Evolutionary conservation across 2,797 vertebrate species (phyloP).

Genomic region (Mycteria americana): DNA sequence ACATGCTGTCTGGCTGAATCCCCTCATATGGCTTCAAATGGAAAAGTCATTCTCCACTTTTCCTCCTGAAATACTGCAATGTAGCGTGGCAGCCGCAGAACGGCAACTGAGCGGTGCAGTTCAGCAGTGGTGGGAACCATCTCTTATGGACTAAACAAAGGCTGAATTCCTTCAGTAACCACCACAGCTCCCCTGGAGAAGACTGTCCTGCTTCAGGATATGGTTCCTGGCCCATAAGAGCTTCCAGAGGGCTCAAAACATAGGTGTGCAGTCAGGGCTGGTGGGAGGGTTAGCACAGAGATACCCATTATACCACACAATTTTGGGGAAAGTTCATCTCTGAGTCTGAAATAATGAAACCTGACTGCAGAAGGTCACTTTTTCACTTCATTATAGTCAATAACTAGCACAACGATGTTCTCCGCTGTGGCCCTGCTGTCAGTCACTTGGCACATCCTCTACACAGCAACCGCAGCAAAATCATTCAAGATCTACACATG

Average conservation of each 20-base stretch:
- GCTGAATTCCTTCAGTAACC: not conserved
- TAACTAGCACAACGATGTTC: not conserved
- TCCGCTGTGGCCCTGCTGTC: not conserved
- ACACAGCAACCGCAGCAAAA: not conserved
- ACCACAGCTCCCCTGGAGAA: not conserved
- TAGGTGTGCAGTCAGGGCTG: not conserved
- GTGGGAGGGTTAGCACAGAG: not conserved
- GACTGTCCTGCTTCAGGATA: not conserved
- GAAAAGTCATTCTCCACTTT: not conserved
- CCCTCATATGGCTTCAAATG: not conserved
- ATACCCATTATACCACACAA: not conserved
- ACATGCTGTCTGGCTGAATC: not conserved
- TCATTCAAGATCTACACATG: not conserved
- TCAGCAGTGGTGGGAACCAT: not conserved
- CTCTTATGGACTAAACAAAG: not conserved
- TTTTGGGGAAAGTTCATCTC: not conserved
- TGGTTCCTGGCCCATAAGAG: not conserved
- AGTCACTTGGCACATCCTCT: not conserved
- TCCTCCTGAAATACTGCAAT: not conserved
- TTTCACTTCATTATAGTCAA: not conserved
- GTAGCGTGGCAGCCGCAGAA: fast-evolving
- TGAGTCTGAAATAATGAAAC: not conserved
- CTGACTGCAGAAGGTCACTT: not conserved
- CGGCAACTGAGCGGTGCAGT: not conserved
- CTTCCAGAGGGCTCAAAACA: not conserved